A percentile compares a stretch with the other conserved stretches of the same genome.
Conservation (phyloP, 2,113 vertebrate species). For the Gobius niger region DNA sequence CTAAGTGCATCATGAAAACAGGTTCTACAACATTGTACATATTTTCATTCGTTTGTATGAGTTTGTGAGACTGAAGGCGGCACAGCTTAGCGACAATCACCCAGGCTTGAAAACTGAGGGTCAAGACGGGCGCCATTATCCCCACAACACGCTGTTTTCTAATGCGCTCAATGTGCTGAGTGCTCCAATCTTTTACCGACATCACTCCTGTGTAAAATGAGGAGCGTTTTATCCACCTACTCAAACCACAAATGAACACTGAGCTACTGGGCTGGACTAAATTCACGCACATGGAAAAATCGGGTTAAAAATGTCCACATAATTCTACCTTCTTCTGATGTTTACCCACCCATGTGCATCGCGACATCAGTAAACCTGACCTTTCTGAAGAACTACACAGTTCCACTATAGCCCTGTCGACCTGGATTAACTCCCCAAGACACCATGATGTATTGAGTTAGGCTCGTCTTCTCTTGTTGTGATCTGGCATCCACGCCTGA, state of each 20-base stretch:
- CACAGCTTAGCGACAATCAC: background rate
- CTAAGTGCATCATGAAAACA: background rate
- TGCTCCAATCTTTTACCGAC: background rate
- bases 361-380: constrained; percentile 5
- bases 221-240: constrained; percentile 48
- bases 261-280: constrained; percentile 20
- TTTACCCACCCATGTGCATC: background rate
- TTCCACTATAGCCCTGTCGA: constrained; percentile 18
- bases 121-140: constrained; percentile 1
- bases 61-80: background rate
- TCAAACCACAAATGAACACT: constrained; percentile 32
- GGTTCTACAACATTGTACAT: background rate
- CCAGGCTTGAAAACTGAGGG: background rate
- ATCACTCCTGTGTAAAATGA: constrained; percentile 34
- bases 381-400: constrained; percentile 29
- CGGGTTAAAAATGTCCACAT: constrained; percentile 15
- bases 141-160: background rate
- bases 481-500: constrained; percentile 28
- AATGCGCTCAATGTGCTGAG: background rate
- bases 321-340: constrained; percentile 12
- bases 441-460: background rate
- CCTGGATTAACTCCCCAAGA: constrained; percentile 27
- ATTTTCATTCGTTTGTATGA: background rate
- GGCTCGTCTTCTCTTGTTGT: constrained; percentile 21
- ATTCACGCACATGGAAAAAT: constrained; percentile 19